Percentiles rank a stretch among this genome's conserved stretches.
Conservation (phyloP, 2,797 vertebrate genomes). For the Lophotriccus pileatus region DNA sequence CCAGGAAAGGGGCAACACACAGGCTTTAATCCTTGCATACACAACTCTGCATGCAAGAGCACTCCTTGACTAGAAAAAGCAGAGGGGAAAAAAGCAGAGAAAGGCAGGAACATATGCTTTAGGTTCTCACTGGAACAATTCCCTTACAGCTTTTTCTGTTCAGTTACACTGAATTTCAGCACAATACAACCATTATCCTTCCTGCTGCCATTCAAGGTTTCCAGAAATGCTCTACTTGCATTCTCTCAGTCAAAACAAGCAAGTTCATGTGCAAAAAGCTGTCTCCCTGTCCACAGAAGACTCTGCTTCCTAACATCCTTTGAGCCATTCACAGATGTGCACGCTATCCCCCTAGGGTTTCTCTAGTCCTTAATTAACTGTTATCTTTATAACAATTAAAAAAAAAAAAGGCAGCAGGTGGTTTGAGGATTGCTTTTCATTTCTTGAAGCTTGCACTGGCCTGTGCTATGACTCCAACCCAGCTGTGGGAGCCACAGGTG, state of each 20-base stretch:
- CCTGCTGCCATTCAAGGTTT: not conserved
- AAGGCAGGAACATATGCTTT: not conserved
- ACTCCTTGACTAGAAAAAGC: not conserved
- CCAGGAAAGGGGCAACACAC: not conserved
- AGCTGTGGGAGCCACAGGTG: not conserved
- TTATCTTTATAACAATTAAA: not conserved
- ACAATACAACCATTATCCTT: fast-evolving
- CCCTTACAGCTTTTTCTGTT: not conserved
- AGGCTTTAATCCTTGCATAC: not conserved
- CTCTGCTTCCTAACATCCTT: not conserved
- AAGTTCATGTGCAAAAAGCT: not conserved
- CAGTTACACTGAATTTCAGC: not conserved
- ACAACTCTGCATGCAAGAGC: not conserved
- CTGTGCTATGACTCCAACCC: fast-evolving
- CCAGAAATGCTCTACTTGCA: not conserved
- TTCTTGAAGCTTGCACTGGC: not conserved
- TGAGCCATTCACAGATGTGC: not conserved
- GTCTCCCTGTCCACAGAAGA: not conserved
- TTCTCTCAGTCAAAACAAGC: not conserved
- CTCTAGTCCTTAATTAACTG: constrained; percentile 20
- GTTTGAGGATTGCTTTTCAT: not conserved
- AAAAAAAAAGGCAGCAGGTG: not conserved
- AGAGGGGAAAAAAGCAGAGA: not conserved
- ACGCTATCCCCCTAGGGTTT: not conserved
- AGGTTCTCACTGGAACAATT: not conserved